Base-by-base conservation (phyloP, 2,888 invertebrate genomes). In the Drosophila mettleri region DNA sequence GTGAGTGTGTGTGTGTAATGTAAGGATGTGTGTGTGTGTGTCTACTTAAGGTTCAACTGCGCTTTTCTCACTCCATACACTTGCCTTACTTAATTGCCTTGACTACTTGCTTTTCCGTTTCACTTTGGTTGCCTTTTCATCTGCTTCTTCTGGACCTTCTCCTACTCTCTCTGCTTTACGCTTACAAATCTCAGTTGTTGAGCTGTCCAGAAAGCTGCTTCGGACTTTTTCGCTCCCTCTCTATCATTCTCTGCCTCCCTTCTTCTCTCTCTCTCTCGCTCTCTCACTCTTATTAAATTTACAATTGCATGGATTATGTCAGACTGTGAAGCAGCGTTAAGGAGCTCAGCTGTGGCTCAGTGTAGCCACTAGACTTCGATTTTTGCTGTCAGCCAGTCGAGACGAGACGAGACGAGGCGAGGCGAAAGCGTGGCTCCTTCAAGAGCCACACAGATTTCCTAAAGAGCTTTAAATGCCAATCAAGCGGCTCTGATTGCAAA, bases 281-380 rank as follows among this genome's bases (percentile, higher is more conserved):
- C 51, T 16, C 14, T 46, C 49, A 45, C 71, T 76, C 78, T 82
- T 80, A 80, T 89, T 89, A 80, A 85, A 81, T 84, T 80, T 85
- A 75, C 85, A 86, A 88, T 89, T 89, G 87, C 78, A 76, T 75
- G 89, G 89, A 87, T 89, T 89, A 85, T 87, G 89, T 87, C 82
- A 84, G 78, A 74, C 86, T 68, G 88, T 45, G 68, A 14, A 51
- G 63, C 84, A 74, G 74, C 76, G 79, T 74, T 86, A 84, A 89
- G 87, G 71, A 76, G 85, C 80, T 84, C 80, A 89, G 80, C 84
- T 79, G 67, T 59, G 80, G 86, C 82, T 88, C 84, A 83, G 68
- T 69, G 74, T 80, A 70, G 86, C 68, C 88, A 83, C 88, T 88
- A 61, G 62, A 72, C 64, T 88, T 88, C 83, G 88, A 83, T 83